Evolutionary conservation across 2,797 vertebrate genomes (phyloP).

Genomic region (Myotis findleyi): DNA sequence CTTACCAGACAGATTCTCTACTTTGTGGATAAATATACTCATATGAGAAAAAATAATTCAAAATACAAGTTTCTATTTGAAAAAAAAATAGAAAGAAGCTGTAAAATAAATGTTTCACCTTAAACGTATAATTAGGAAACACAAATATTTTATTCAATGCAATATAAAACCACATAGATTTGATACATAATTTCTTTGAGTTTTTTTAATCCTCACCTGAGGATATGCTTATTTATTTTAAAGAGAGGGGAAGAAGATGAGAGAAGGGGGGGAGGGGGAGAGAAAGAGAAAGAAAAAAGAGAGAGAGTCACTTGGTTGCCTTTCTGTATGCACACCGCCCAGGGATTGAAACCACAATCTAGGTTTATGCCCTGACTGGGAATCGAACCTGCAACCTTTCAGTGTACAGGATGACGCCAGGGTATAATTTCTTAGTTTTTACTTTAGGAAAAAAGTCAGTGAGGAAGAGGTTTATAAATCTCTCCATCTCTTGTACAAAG

Average conservation of each 20-base stretch:
- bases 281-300: background rate
- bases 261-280: no score
- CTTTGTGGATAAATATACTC: slow-evolving; percentile 50
- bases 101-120: slow-evolving; percentile 49
- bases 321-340: background rate
- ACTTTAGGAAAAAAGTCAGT: slow-evolving; percentile 56
- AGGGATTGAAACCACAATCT: background rate
- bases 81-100: background rate
- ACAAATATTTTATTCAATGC: slow-evolving; percentile 79
- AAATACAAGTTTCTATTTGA: slow-evolving; percentile 13
- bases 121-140: slow-evolving; percentile 67
- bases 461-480: slow-evolving; percentile 71
- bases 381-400: no score
- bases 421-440: slow-evolving; percentile 53
- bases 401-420: background rate
- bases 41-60: slow-evolving; percentile 23
- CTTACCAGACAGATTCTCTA: background rate
- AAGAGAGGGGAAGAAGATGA: no score
- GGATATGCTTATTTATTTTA: background rate
- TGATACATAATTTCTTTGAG: slow-evolving; percentile 65
- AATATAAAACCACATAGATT: slow-evolving; percentile 46
- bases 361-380: background rate
- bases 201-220: background rate
- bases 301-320: background rate
- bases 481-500: slow-evolving; percentile 51